These are phyloP conservation scores for Phortica variegata DNA, from an alignment of 1,140 invertebrate genomes.

Conservation along the genomic window DNA sequence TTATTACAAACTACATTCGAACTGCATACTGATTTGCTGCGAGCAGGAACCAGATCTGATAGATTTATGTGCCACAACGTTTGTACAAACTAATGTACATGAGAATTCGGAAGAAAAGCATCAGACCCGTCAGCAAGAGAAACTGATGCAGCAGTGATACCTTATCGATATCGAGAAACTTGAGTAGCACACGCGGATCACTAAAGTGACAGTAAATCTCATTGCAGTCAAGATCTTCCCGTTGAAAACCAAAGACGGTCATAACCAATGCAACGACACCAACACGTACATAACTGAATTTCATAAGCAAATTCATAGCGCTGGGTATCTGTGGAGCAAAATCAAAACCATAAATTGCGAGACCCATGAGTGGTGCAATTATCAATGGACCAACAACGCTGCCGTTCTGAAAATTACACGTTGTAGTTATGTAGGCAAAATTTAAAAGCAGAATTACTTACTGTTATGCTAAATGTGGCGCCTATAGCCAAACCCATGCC, in stretches of 20 bases:
- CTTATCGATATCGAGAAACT: constrained; percentile 61
- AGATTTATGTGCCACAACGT: constrained; percentile 60
- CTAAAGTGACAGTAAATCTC: constrained; percentile 65
- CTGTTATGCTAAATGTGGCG: constrained; percentile 66
- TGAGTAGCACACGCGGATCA: constrained; percentile 62
- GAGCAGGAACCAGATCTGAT: constrained; percentile 1
- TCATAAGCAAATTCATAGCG: constrained; percentile 64
- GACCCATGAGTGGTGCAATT: constrained; percentile 65
- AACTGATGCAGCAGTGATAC: constrained; percentile 62
- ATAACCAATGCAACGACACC: constrained; percentile 64
- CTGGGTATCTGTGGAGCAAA: constrained; percentile 64
- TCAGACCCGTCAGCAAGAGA: constrained; percentile 57
- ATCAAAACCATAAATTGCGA: constrained; percentile 69
- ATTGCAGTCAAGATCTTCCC: constrained; percentile 61
- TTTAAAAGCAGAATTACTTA: constrained; percentile 54
- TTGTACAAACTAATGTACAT: constrained; percentile 61
- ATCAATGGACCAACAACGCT: constrained; percentile 64
- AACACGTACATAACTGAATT: constrained; percentile 65
- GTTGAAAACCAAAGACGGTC: constrained; percentile 64
- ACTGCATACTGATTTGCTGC: constrained; percentile 11
- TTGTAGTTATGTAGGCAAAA: neutral
- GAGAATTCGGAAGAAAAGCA: constrained; percentile 60
- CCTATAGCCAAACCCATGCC: constrained; percentile 66
- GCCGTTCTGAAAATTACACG: constrained; percentile 65
- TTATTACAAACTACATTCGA: constrained; percentile 27